A percentile compares a stretch with the other conserved stretches of the same genome.
These are phyloP conservation scores for Sparus aurata DNA, from an alignment of 2,797 vertebrate genomes.

Conservation along the genomic window DNA sequence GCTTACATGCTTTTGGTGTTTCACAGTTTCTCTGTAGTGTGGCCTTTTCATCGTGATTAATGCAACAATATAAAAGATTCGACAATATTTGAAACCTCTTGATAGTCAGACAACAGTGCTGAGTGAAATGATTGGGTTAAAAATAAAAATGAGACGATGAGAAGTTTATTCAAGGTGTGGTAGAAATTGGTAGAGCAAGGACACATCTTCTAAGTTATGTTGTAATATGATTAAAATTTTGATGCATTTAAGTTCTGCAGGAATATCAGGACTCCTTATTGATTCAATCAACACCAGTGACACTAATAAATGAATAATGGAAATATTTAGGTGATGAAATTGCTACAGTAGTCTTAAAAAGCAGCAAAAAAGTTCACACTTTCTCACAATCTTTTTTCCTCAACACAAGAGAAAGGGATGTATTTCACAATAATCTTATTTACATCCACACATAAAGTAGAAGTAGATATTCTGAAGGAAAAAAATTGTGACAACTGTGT, in stretches of 20 bases:
- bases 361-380: neutral
- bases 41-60: constrained; percentile 3
- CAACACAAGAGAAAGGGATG: neutral
- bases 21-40: neutral
- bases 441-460: neutral
- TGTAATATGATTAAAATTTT: neutral
- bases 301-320: neutral
- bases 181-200: neutral
- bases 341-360: neutral
- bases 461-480: neutral
- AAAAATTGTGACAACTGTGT: neutral
- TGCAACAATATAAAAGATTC: neutral
- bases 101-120: neutral
- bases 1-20: constrained; percentile 21
- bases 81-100: neutral
- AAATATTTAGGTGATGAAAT: neutral
- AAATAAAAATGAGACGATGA: neutral
- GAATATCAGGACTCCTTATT: neutral
- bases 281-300: neutral
- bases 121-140: neutral
- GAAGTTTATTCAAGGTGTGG: neutral
- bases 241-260: too few relatives aligned
- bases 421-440: neutral
- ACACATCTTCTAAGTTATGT: neutral
- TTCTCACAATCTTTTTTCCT: neutral